Evolutionary conservation across 2,797 vertebrate species (phyloP), one percentile per base, ranked within the genome.

Genomic region (Myotis findleyi): DNA sequence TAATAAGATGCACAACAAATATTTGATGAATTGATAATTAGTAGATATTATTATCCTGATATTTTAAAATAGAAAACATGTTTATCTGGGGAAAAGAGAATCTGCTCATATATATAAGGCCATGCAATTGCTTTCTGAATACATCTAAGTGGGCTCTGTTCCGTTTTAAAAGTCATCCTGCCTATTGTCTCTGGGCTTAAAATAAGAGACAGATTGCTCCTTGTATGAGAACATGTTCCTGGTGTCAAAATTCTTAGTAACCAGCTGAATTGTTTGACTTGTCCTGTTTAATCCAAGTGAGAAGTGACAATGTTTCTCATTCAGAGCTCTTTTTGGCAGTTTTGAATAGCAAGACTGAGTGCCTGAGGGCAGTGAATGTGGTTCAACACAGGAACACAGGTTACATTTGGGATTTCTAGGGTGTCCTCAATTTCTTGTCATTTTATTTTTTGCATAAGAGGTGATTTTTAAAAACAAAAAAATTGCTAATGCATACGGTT

Each of bases 21-120:
- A 75, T 82, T 94, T 95, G 25, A 84, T 41, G 51, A 44, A 83
- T 77, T 79, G 57, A 64, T 38, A 87, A 95, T 57, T 89, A 72
- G 41, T 83, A 49, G 14, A 5, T 84, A 20, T 16, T 86, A 8
- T 92, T 94, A 76, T 87, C 16, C 36, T 62, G 33, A 68, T 90
- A 13, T 88, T 91, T 92, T 51, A 87, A 91, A 69, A 75, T 49
- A 88, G 18, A 20, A 92, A 83, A 41, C 5, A 6, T 51, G n/a
- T 7, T 85, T 83, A 68, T 66, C 17, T 47, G 59, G 30, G 33
- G 5, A 59, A 92, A 84, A 85, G 25, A 5, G 12, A 38, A 90
- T 84, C n/a, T 68, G 8, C 16, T 89, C 30, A 33, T 72, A 12
- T 53, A 49, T n/a, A 64, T 44, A 87, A 71, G 1, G 94, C 0